A percentile compares a stretch with the other conserved stretches of the same genome.
phyloP scores from a whole-genome alignment of 2,888 invertebrate species.

The Tetheella fluctuosa region DNA sequence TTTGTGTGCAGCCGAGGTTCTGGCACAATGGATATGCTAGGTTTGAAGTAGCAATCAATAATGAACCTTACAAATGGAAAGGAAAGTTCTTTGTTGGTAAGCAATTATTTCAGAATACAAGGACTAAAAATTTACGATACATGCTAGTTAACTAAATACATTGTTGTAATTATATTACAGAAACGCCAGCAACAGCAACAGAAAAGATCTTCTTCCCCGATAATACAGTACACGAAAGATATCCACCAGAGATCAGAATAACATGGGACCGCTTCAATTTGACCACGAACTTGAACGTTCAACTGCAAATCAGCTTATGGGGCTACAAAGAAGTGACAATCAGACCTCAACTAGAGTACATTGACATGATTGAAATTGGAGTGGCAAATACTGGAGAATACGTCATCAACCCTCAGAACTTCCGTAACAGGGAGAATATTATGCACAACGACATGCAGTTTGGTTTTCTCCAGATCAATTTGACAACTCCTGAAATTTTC shows the following conservation, averaged over 20 bases:
- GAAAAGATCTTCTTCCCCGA: slow-evolving; percentile 93
- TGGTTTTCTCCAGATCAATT: slow-evolving; percentile 94
- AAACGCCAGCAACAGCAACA: slow-evolving; percentile 94
- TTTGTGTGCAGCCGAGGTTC: slow-evolving; percentile 94
- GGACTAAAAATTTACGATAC: not conserved
- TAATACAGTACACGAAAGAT: slow-evolving; percentile 88
- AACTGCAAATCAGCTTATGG: slow-evolving; percentile 93
- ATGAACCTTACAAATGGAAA: slow-evolving; percentile 93
- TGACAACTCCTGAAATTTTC: slow-evolving; percentile 89
- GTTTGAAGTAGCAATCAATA: slow-evolving; percentile 93
- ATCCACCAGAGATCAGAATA: slow-evolving; percentile 90
- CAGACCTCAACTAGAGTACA: slow-evolving; percentile 91
- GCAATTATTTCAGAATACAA: slow-evolving; percentile 34
- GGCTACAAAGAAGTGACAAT: slow-evolving; percentile 95
- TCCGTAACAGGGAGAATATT: slow-evolving; percentile 87
- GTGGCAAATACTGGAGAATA: slow-evolving; percentile 88
- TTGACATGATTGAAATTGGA: slow-evolving; percentile 88
- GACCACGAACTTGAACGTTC: slow-evolving; percentile 90
- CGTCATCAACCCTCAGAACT: slow-evolving; percentile 89
- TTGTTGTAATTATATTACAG: slow-evolving; percentile 66
- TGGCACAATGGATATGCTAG: slow-evolving; percentile 95
- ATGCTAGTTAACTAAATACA: not conserved
- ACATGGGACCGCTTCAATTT: slow-evolving; percentile 94
- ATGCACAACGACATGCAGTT: slow-evolving; percentile 90
- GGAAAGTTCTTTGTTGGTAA: slow-evolving; percentile 96